Conservation (phyloP, 2,113 vertebrate genomes). For the Orthonyx spaldingii region DNA sequence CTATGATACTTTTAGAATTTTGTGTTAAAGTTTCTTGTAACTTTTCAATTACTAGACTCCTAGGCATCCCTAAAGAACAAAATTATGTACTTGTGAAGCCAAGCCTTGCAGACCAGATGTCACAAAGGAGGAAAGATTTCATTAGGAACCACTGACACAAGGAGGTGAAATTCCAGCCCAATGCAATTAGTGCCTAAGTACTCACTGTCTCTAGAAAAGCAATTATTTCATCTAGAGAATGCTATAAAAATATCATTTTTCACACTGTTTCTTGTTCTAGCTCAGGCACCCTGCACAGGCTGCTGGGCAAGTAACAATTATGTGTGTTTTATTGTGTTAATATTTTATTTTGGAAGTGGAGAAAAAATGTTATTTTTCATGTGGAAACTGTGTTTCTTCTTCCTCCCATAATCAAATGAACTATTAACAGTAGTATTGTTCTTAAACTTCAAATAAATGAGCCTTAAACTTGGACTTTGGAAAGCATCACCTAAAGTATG, state of each 20-base stretch:
- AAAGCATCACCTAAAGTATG: not conserved
- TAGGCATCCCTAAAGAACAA: not conserved
- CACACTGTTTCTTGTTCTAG: not conserved
- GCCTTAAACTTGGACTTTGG: not conserved
- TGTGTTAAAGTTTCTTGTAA: not conserved
- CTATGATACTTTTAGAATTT: not conserved
- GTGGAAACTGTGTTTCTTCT: not conserved
- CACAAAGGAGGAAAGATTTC: not conserved
- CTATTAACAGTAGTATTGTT: not conserved
- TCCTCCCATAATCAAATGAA: not conserved
- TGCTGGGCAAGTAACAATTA: not conserved
- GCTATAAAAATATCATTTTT: not conserved
- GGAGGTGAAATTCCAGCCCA: not conserved
- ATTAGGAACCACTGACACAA: not conserved
- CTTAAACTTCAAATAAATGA: not conserved
- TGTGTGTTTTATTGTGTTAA: not conserved
- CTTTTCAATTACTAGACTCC: not conserved
- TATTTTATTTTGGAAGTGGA: not conserved
- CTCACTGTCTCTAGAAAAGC: not conserved
- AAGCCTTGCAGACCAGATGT: not conserved
- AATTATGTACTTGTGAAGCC: not conserved
- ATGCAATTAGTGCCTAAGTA: not conserved
- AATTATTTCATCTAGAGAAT: not conserved
- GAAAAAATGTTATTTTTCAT: not conserved
- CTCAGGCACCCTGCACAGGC: not conserved